Evolutionary conservation across 2,113 vertebrate species (phyloP).

Genomic region (Cettia cetti): DNA sequence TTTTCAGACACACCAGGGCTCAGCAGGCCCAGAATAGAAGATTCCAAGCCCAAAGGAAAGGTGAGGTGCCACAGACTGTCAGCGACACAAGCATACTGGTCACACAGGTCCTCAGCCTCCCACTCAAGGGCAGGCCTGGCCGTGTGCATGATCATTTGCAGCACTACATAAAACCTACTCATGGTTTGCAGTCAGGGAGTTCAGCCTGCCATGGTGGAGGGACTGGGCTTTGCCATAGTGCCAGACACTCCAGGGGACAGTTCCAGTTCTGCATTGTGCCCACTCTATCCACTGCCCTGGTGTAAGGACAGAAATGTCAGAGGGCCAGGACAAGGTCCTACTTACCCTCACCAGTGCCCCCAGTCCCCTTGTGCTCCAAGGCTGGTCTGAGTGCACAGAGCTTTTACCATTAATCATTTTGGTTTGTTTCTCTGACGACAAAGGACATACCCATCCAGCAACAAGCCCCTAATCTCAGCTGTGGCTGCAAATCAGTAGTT

Average conservation of each 20-base stretch:
- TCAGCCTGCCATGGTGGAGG: background rate
- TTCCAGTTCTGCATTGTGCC: background rate
- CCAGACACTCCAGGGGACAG: background rate
- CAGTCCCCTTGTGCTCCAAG: background rate
- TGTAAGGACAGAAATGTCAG: background rate
- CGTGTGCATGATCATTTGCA: background rate
- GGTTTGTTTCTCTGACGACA: background rate
- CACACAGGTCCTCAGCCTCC: background rate
- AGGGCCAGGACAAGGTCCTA: background rate
- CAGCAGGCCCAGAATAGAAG: background rate
- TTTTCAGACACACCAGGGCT: background rate
- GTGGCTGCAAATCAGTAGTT: background rate
- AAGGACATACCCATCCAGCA: background rate
- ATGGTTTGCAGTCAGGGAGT: background rate
- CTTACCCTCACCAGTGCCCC: background rate
- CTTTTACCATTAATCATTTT: background rate
- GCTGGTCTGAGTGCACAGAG: background rate
- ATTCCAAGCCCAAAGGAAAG: background rate
- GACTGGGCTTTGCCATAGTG: background rate
- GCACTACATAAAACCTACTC: background rate
- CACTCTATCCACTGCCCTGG: background rate
- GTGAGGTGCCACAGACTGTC: background rate
- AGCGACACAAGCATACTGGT: background rate
- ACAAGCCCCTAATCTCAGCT: background rate
- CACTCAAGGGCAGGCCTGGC: background rate